Evolutionary conservation across 2,888 invertebrate genomes (phyloP).

Genomic region (Saturnia japonica): DNA sequence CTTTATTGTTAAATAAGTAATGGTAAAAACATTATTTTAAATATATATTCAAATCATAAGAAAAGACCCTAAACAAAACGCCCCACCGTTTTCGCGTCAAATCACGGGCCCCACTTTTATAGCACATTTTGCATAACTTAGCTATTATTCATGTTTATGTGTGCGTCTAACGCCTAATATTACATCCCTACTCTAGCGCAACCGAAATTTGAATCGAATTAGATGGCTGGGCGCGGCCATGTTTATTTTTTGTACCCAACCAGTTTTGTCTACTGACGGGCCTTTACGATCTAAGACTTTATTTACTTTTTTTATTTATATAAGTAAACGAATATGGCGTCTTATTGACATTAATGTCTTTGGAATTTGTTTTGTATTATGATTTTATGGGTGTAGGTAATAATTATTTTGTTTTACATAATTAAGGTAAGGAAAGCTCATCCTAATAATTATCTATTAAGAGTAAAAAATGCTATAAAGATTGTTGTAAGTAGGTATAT

Average conservation of each 20-base stretch:
- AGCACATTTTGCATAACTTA: not conserved
- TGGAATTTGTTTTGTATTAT: not conserved
- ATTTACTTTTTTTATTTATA: constrained; percentile 22
- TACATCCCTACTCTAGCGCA: constrained; percentile 58
- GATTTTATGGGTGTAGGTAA: not conserved
- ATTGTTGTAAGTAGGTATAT: not conserved
- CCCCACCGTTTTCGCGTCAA: not conserved
- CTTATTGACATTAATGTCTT: not conserved
- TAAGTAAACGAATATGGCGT: constrained; percentile 27
- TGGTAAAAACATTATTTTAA: not conserved
- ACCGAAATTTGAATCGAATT: constrained; percentile 74
- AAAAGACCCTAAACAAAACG: not conserved
- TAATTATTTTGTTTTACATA: not conserved
- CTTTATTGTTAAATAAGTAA: no score
- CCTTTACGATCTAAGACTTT: constrained; percentile 12
- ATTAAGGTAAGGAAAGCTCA: not conserved
- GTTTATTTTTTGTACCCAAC: constrained; percentile 39
- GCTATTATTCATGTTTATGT: constrained; percentile 28
- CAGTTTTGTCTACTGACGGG: constrained; percentile 31
- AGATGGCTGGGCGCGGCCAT: constrained; percentile 67
- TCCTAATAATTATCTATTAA: not conserved
- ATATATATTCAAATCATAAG: not conserved
- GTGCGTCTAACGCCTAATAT: constrained; percentile 51
- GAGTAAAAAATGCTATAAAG: not conserved
- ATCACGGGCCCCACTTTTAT: constrained; percentile 5